These are phyloP conservation scores for Xiphophorus couchianus DNA, from an alignment of 2,113 vertebrate genomes.

Conservation along the genomic window DNA sequence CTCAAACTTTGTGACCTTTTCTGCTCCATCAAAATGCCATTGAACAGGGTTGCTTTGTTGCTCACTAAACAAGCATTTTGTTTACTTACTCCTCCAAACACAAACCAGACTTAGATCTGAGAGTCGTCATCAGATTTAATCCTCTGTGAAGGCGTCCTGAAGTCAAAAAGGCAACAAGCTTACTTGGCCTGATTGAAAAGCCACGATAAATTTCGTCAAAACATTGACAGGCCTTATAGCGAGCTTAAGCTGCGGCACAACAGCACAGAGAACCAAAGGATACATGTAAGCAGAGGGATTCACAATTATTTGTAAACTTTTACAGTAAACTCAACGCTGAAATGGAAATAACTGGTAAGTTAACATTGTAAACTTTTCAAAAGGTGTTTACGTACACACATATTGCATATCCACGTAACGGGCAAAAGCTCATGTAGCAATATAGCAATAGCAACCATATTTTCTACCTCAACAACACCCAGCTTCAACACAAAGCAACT, in stretches of 20 bases:
- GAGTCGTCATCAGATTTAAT: slow-evolving; percentile 16
- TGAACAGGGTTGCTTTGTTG: background rate
- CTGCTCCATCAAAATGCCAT: background rate
- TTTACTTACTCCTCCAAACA: slow-evolving; percentile 14
- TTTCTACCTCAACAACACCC: no score
- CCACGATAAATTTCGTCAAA: slow-evolving; percentile 8
- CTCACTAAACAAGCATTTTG: slow-evolving; percentile 6
- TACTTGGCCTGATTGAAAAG: slow-evolving; percentile 20
- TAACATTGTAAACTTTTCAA: background rate
- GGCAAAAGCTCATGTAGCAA: no score
- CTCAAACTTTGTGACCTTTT: background rate
- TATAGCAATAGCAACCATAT: no score
- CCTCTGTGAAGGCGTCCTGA: background rate
- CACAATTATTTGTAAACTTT: background rate
- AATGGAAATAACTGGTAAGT: slow-evolving; percentile 7
- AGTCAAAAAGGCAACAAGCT: slow-evolving; percentile 2
- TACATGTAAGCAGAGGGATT: slow-evolving; percentile 18
- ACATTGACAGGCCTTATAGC: slow-evolving; percentile 26
- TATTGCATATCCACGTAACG: no score
- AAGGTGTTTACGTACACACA: background rate
- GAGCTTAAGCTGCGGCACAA: slow-evolving; percentile 6
- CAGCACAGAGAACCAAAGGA: background rate
- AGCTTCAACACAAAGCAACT: no score
- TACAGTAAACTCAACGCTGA: background rate
- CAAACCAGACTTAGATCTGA: background rate